phyloP scores from a whole-genome alignment of 2,888 invertebrate genomes.

The Ennomos erosarius region DNA sequence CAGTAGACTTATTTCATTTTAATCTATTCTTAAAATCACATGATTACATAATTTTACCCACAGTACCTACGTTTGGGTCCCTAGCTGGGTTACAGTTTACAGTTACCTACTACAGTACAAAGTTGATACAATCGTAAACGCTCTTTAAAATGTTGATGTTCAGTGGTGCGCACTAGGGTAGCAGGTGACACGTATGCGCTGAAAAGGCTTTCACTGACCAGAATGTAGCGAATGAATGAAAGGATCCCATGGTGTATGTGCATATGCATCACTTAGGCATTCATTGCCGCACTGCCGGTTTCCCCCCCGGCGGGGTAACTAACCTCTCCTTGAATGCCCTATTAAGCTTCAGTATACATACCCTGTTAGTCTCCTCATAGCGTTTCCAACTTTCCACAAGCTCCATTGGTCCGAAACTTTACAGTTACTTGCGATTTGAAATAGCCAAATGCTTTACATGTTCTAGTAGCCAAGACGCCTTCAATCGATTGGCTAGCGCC shows the following conservation, averaged over 20 bases:
- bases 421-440: slow-evolving; percentile 18
- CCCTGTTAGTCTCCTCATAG: slow-evolving; percentile 33
- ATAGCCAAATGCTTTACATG: slow-evolving; percentile 23
- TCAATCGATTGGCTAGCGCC: slow-evolving; percentile 30
- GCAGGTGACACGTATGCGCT: slow-evolving; percentile 71
- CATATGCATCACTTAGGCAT: slow-evolving; percentile 70
- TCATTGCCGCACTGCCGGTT: slow-evolving; percentile 64
- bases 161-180: slow-evolving; percentile 61
- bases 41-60: no score
- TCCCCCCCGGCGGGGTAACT: slow-evolving; percentile 67
- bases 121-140: neutral
- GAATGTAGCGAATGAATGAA: slow-evolving; percentile 63
- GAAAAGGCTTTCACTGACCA: slow-evolving; percentile 72
- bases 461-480: slow-evolving; percentile 24
- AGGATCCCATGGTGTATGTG: slow-evolving; percentile 63
- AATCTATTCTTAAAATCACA: no score
- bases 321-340: slow-evolving; percentile 60
- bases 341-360: slow-evolving; percentile 31
- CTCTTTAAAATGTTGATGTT: slow-evolving; percentile 12
- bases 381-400: slow-evolving; percentile 2
- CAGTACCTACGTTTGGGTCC: no score
- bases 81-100: no score
- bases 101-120: no score
- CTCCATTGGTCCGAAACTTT: slow-evolving; percentile 20
- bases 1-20: no score